Conservation (phyloP, 2,113 vertebrate species). For the Jaculus jaculus region DNA sequence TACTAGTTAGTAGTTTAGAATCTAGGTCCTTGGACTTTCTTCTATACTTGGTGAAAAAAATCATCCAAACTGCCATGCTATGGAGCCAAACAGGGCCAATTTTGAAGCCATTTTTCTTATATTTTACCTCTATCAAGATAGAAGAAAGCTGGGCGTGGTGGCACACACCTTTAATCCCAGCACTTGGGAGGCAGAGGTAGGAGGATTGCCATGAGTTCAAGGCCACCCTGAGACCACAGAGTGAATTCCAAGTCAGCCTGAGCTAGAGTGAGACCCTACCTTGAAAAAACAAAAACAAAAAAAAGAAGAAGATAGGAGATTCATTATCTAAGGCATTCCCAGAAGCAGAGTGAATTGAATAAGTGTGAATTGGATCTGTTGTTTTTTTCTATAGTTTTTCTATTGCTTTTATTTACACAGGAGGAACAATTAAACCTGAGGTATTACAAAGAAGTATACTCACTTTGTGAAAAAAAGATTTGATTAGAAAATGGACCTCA, state of each 20-base stretch:
- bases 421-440: background rate
- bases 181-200: too few species aligned
- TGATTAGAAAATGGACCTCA: background rate
- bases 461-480: background rate
- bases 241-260: too few species aligned
- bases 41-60: background rate
- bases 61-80: background rate
- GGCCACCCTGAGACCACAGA: too few species aligned
- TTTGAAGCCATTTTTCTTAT: background rate
- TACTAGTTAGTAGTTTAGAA: background rate
- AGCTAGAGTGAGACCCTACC: too few species aligned
- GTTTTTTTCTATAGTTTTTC: constrained; percentile 10
- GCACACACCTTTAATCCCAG: too few species aligned
- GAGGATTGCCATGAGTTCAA: too few species aligned
- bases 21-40: background rate
- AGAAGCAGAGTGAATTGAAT: background rate
- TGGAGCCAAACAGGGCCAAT: background rate
- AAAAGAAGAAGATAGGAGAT: background rate
- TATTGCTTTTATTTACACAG: background rate
- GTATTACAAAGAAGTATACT: background rate
- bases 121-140: background rate
- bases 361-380: background rate
- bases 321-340: background rate
- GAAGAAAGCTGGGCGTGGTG: too few species aligned
- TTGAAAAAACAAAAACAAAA: too few species aligned